Percentiles rank a stretch among this genome's conserved stretches.
These are phyloP conservation scores for Amblyteles armatorius DNA, from an alignment of 2,888 invertebrate species.

Conservation along the genomic window DNA sequence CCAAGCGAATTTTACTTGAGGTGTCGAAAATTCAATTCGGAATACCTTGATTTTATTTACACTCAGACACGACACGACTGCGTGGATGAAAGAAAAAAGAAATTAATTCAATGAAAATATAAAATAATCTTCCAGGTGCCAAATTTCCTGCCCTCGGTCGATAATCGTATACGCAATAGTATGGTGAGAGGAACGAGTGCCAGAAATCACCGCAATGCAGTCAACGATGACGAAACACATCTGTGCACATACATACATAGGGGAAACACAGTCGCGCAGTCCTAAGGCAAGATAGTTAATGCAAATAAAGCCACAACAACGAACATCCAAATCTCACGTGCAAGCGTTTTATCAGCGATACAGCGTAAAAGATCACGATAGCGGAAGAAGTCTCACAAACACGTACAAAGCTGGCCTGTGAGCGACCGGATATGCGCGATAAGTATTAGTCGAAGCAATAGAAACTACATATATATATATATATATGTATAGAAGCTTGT, in stretches of 20 bases:
- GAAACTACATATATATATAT: background rate
- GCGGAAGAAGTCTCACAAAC: background rate
- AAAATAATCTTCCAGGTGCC: conserved; percentile 2
- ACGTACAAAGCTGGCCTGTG: background rate
- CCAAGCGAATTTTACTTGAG: too few relatives aligned
- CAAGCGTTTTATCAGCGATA: conserved; percentile 12
- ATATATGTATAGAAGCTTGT: background rate
- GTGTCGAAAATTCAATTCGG: too few relatives aligned
- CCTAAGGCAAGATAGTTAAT: background rate
- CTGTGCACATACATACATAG: conserved; percentile 8
- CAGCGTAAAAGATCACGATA: background rate
- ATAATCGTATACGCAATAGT: conserved; percentile 27
- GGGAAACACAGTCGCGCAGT: too few relatives aligned
- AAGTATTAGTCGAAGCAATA: background rate
- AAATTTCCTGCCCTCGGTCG: conserved; percentile 6
- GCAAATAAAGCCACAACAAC: background rate
- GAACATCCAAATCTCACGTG: background rate
- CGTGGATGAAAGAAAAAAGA: too few relatives aligned
- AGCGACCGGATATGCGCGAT: background rate
- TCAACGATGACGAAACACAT: conserved; percentile 49
- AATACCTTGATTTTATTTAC: too few relatives aligned
- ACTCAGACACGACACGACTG: too few relatives aligned
- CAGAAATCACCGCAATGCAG: conserved; percentile 56
- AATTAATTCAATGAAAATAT: background rate
- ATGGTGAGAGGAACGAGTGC: conserved; percentile 33